These are phyloP conservation scores for Hydrotaea cyrtoneurina DNA, from an alignment of 2,888 invertebrate genomes.

Conservation along the genomic window DNA sequence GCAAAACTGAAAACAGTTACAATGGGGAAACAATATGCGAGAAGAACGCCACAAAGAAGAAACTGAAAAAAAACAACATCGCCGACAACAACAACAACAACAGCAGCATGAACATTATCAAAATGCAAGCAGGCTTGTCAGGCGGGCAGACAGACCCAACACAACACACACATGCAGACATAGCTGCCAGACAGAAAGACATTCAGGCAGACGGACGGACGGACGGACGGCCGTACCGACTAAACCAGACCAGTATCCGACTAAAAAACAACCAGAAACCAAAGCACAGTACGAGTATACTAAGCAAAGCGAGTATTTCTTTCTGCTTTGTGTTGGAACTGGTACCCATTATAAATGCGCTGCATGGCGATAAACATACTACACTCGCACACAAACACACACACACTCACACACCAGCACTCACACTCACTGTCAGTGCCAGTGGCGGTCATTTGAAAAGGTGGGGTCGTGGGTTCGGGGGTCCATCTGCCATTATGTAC, in stretches of 20 bases:
- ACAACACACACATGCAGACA: neutral
- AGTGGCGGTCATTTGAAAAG: conserved; percentile 5
- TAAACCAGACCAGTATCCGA: conserved; percentile 47
- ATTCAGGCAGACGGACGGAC: neutral
- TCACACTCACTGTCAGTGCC: neutral
- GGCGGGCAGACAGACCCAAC: conserved; percentile 25
- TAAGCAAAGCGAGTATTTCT: conserved; percentile 18
- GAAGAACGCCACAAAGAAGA: conserved; percentile 55
- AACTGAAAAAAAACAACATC: conserved; percentile 35
- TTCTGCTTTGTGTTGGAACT: conserved; percentile 48
- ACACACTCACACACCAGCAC: neutral
- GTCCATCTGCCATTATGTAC: too few relatives aligned
- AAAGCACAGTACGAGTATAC: conserved; percentile 32
- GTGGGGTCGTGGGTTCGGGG: neutral
- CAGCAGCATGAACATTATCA: conserved; percentile 29
- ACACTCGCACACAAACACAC: neutral
- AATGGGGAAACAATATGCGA: conserved; percentile 60
- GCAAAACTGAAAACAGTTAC: conserved; percentile 68
- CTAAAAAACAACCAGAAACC: conserved; percentile 41
- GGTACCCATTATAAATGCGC: conserved; percentile 55
- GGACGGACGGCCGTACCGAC: neutral
- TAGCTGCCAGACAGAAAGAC: conserved; percentile 1
- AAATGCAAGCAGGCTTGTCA: conserved; percentile 40
- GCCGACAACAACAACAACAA: conserved; percentile 1
- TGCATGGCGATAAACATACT: conserved; percentile 24